Conservation (phyloP, 1,140 invertebrate species). For the Leguminivora glycinivorella region DNA sequence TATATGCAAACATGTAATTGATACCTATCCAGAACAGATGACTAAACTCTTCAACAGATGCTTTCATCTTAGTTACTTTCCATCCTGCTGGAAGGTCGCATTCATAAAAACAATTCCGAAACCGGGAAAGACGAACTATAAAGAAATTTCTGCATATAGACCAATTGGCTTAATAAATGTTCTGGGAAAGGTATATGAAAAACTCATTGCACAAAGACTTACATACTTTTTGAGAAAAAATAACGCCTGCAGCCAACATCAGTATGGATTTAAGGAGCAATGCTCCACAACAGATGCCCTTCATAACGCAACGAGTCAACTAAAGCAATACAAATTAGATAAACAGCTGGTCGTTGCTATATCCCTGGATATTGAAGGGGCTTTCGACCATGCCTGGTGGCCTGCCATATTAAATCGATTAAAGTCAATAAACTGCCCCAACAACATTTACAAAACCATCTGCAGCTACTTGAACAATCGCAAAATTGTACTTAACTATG, state of each 20-base stretch:
- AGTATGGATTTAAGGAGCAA: constrained; percentile 42
- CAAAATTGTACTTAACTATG: constrained; percentile 19
- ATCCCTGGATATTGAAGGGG: constrained; percentile 42
- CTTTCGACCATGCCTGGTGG: constrained; percentile 47
- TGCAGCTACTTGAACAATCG: neutral
- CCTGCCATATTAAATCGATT: constrained; percentile 34
- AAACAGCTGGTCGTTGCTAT: constrained; percentile 28
- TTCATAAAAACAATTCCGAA: constrained; percentile 27
- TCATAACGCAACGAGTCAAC: constrained; percentile 16
- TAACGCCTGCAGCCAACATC: constrained; percentile 15
- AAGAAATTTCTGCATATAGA: neutral
- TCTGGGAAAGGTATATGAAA: constrained; percentile 42
- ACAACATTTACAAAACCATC: neutral
- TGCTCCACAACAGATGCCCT: constrained; percentile 34
- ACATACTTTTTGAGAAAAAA: no score
- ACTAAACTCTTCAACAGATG: constrained; percentile 15
- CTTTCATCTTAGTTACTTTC: constrained; percentile 11
- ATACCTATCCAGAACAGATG: neutral
- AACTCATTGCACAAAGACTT: constrained; percentile 32
- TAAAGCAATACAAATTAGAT: constrained; percentile 8
- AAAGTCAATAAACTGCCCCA: neutral
- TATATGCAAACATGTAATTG: neutral
- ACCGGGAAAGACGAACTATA: neutral
- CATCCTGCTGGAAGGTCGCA: constrained; percentile 17
- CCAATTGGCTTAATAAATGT: constrained; percentile 35